These are phyloP conservation scores for Malurus splendens DNA, from an alignment of 2,797 vertebrate genomes.

Conservation along the genomic window DNA sequence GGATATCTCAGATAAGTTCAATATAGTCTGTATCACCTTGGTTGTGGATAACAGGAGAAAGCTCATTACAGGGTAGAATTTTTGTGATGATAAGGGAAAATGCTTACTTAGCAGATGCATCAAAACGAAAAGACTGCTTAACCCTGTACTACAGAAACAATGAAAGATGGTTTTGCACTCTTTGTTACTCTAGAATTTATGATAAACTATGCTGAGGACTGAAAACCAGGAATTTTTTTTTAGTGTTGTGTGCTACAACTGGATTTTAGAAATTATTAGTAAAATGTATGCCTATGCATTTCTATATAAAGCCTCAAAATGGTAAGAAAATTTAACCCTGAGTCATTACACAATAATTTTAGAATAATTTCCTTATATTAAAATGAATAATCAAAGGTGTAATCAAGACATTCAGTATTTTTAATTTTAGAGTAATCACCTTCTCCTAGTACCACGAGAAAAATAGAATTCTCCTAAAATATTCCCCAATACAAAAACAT, in stretches of 20 bases:
- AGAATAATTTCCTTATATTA: neutral
- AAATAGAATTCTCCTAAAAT: neutral
- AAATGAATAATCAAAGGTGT: neutral
- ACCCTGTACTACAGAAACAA: neutral
- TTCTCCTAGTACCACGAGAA: neutral
- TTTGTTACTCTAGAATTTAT: neutral
- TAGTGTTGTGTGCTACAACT: accelerated
- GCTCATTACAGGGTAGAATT: neutral
- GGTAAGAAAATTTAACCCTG: neutral
- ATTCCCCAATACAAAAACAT: neutral
- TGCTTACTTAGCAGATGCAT: neutral
- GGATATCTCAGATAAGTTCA: neutral
- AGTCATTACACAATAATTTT: neutral
- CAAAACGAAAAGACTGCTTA: neutral
- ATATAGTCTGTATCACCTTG: neutral
- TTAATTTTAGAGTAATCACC: neutral
- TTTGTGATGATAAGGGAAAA: neutral
- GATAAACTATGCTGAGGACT: neutral
- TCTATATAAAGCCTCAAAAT: neutral
- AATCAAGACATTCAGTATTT: neutral
- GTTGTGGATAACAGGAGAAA: neutral
- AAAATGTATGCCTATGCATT: neutral
- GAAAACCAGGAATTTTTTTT: neutral
- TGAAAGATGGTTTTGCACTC: neutral
- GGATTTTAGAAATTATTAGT: neutral